phyloP scores from a whole-genome alignment of 1,140 invertebrate genomes.

The Drosophila sturtevanti region DNA sequence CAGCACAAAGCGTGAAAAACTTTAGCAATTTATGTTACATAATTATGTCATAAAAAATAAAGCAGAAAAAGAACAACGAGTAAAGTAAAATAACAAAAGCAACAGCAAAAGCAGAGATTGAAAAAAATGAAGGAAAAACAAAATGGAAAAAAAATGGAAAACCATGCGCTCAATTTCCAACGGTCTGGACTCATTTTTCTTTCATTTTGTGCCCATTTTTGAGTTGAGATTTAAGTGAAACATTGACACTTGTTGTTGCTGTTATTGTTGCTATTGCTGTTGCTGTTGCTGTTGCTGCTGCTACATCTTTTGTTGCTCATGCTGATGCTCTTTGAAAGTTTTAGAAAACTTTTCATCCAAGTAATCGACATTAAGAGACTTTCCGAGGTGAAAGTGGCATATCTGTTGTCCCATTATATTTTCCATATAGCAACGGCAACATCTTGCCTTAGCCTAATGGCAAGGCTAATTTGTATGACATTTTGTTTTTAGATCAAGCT shows the following conservation, averaged over 20 bases:
- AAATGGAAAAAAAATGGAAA: not conserved
- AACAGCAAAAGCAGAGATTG: slow-evolving; percentile 16
- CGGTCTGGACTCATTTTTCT: slow-evolving; percentile 42
- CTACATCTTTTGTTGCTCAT: not conserved
- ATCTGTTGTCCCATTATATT: slow-evolving; percentile 25
- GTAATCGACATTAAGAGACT: slow-evolving; percentile 40
- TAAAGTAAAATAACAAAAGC: slow-evolving; percentile 45
- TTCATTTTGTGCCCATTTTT: slow-evolving; percentile 28
- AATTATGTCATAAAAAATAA: slow-evolving; percentile 71
- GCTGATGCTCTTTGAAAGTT: slow-evolving; percentile 9
- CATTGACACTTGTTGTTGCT: slow-evolving; percentile 56
- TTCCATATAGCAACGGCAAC: slow-evolving; percentile 12
- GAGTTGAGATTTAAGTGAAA: slow-evolving; percentile 66
- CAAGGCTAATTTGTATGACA: slow-evolving; percentile 23
- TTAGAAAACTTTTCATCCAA: slow-evolving; percentile 47
- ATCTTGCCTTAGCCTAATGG: slow-evolving; percentile 30
- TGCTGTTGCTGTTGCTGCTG: not conserved
- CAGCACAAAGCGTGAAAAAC: slow-evolving; percentile 68
- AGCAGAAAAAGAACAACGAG: slow-evolving; percentile 20
- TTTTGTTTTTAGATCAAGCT: not conserved
- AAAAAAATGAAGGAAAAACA: not conserved
- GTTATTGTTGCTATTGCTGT: not conserved
- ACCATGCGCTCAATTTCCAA: slow-evolving; percentile 57
- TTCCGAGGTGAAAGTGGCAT: slow-evolving; percentile 1
- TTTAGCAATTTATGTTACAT: slow-evolving; percentile 82